Evolutionary conservation across 2,888 invertebrate genomes (phyloP).

Genomic region (Tachina fera): DNA sequence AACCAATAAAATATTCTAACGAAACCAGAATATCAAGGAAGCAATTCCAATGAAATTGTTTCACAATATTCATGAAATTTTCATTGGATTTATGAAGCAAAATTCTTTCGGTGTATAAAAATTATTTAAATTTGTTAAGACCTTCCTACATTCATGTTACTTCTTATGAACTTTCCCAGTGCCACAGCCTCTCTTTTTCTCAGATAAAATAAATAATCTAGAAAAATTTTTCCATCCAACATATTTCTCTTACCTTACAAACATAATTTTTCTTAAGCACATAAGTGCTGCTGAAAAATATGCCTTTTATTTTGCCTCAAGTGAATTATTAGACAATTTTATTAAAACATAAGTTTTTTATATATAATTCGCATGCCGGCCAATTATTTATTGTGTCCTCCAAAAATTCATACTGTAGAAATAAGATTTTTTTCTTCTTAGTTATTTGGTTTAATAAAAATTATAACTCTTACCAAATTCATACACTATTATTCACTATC

Average conservation of each 20-base stretch:
- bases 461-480: constrained; percentile 49
- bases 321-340: constrained; percentile 69
- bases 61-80: too few species aligned
- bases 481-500: constrained; percentile 8
- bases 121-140: too few species aligned
- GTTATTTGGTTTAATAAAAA: constrained; percentile 37
- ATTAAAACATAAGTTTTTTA: constrained; percentile 55
- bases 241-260: background rate
- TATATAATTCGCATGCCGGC: constrained; percentile 5
- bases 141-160: too few species aligned
- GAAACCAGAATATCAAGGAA: too few species aligned
- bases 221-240: background rate
- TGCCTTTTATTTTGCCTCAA: constrained; percentile 12
- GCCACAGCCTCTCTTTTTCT: too few species aligned
- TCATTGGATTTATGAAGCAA: too few species aligned
- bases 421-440: background rate
- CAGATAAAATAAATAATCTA: too few species aligned
- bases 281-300: background rate
- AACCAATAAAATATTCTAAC: too few species aligned
- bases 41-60: too few species aligned
- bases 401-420: background rate
- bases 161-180: too few species aligned
- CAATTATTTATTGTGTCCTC: constrained; percentile 9
- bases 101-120: too few species aligned
- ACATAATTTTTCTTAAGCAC: background rate